A percentile compares a stretch with the other conserved stretches of the same genome.
phyloP scores from a whole-genome alignment of 2,113 vertebrate species.

The Sclerurus mexicanus region DNA sequence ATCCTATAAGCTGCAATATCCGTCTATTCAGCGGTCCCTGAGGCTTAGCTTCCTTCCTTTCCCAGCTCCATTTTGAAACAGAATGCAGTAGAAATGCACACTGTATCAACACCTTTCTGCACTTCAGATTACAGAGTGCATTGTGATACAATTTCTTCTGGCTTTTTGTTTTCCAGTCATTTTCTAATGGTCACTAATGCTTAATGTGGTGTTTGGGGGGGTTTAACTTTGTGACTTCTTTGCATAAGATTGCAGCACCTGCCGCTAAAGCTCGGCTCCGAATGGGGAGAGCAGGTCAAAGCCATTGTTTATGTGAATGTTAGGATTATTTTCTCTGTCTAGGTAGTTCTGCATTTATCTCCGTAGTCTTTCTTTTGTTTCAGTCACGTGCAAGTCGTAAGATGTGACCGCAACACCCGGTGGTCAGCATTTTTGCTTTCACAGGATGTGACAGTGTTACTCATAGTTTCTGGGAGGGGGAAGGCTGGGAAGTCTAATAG shows the following conservation, averaged over 20 bases:
- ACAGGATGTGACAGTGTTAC: not conserved
- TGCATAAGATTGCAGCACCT: not conserved
- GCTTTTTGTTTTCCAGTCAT: not conserved
- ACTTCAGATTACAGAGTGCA: not conserved
- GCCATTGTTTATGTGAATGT: not conserved
- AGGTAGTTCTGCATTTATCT: not conserved
- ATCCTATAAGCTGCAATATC: not conserved
- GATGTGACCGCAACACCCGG: not conserved
- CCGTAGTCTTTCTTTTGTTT: not conserved
- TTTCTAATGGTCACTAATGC: not conserved
- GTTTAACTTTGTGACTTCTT: not conserved
- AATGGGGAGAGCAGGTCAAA: not conserved
- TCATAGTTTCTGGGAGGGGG: not conserved
- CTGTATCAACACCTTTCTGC: not conserved
- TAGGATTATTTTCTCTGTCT: not conserved
- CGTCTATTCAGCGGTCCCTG: not conserved
- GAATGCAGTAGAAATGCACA: not conserved
- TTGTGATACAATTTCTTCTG: not conserved
- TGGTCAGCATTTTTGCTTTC: not conserved
- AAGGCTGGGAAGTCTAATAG: not conserved
- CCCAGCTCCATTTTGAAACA: not conserved
- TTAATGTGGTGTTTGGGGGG: not conserved
- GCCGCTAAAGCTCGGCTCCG: accelerated
- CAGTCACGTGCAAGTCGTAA: not conserved
- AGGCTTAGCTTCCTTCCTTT: not conserved